Percentiles rank a stretch among this genome's conserved stretches.
Conservation (phyloP, 2,888 invertebrate genomes). For the Aspidiotus destructor region DNA sequence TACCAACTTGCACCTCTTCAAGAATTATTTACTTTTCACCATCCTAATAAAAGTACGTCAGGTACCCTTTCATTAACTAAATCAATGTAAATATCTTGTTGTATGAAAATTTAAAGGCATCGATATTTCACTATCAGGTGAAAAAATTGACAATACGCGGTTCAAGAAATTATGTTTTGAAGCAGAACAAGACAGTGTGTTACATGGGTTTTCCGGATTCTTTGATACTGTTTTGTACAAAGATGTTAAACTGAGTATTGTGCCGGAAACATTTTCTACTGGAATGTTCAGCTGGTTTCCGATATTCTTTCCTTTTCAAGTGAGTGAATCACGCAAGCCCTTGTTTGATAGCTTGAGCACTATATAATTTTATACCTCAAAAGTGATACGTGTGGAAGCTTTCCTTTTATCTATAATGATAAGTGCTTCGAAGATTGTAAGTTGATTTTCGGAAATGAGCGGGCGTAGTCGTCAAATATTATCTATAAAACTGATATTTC, state of each 20-base stretch:
- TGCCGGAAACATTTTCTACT: constrained; percentile 75
- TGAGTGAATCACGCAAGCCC: constrained; percentile 42
- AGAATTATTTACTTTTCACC: constrained; percentile 74
- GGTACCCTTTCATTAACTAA: neutral
- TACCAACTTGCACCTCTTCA: constrained; percentile 65
- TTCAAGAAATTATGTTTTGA: constrained; percentile 46
- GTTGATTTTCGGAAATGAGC: neutral
- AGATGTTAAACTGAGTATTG: constrained; percentile 75
- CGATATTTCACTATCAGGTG: constrained; percentile 5
- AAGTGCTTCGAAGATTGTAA: too few species aligned
- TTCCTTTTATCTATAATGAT: too few species aligned
- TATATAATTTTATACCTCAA: too few species aligned
- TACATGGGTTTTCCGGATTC: constrained; percentile 94
- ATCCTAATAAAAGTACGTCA: constrained; percentile 69
- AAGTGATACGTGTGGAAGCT: too few species aligned
- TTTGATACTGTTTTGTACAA: constrained; percentile 83
- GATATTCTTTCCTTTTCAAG: constrained; percentile 80
- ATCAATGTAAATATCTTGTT: neutral
- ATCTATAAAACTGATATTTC: constrained; percentile 1
- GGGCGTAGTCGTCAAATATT: neutral
- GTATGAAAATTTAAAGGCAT: too few species aligned
- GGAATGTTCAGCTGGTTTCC: constrained; percentile 99
- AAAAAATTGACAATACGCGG: constrained; percentile 17
- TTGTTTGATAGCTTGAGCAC: too few species aligned
- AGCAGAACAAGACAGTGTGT: constrained; percentile 62